These are phyloP conservation scores for Atethmia centrago DNA, from an alignment of 2,888 invertebrate species.

Conservation along the genomic window DNA sequence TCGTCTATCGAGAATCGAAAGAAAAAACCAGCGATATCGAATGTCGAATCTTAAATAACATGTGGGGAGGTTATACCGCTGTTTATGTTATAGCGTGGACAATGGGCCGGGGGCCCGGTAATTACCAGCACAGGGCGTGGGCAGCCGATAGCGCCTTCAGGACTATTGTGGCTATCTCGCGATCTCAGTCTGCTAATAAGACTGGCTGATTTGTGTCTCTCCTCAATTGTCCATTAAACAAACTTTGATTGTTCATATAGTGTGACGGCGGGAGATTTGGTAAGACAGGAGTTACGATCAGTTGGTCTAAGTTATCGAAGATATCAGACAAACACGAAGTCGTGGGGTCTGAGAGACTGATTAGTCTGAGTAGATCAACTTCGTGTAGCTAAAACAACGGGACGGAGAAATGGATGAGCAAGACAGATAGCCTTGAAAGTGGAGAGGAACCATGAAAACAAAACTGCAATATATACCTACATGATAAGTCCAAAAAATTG, in stretches of 20 bases:
- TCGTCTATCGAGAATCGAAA: slow-evolving; percentile 25
- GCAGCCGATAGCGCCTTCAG: slow-evolving; percentile 59
- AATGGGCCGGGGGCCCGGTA: slow-evolving; percentile 68
- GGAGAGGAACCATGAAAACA: not conserved
- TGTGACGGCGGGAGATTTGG: slow-evolving; percentile 22
- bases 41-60: slow-evolving; percentile 66
- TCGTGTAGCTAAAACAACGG: not conserved
- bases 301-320: too few species aligned
- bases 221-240: slow-evolving; percentile 30
- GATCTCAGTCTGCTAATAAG: slow-evolving; percentile 78
- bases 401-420: not conserved
- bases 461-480: too few species aligned
- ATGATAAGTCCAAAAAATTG: too few species aligned
- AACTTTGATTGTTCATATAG: slow-evolving; percentile 16
- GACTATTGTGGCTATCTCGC: slow-evolving; percentile 74
- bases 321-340: too few species aligned
- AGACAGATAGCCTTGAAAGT: not conserved
- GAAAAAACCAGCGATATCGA: slow-evolving; percentile 44
- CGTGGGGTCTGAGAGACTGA: not conserved
- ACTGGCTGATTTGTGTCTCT: slow-evolving; percentile 70
- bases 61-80: slow-evolving; percentile 51
- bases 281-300: not conserved
- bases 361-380: too few species aligned
- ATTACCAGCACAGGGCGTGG: slow-evolving; percentile 66
- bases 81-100: slow-evolving; percentile 72